Conservation (phyloP, 2,113 vertebrate genomes). For the Cephalopholis sonnerati region DNA sequence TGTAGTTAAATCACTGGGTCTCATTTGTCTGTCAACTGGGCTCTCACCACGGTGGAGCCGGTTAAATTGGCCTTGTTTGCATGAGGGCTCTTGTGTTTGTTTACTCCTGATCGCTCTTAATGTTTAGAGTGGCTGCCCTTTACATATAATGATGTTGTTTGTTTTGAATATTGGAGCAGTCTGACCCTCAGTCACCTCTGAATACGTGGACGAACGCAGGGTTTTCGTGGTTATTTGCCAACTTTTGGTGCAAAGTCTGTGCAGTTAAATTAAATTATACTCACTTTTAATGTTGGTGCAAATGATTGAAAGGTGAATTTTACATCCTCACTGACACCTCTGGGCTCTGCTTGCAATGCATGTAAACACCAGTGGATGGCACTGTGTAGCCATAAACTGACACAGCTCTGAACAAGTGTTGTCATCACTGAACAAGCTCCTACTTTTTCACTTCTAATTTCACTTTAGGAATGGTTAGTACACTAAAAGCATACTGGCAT, state of each 20-base stretch:
- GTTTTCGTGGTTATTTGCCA: not conserved
- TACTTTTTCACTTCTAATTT: conserved; percentile 29
- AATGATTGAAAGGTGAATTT: not conserved
- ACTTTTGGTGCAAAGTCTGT: not conserved
- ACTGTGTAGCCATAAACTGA: conserved; percentile 16
- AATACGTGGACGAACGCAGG: not conserved
- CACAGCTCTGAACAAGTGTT: not conserved
- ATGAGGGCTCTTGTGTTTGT: conserved; percentile 42
- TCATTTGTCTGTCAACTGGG: conserved; percentile 46
- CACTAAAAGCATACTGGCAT: conserved; percentile 33
- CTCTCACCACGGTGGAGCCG: not conserved
- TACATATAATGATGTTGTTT: conserved; percentile 21
- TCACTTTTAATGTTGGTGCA: not conserved
- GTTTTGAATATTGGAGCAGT: conserved; percentile 9
- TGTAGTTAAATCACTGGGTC: conserved; percentile 46
- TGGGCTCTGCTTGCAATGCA: not conserved
- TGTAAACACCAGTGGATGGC: conserved; percentile 56
- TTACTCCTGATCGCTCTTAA: conserved; percentile 52
- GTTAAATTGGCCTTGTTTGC: conserved; percentile 51
- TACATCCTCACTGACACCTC: not conserved
- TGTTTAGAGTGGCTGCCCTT: conserved; percentile 39
- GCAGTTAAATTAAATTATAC: not conserved
- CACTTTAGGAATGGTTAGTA: conserved; percentile 24
- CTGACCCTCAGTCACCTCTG: conserved; percentile 1
- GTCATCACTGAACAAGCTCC: conserved; percentile 2